These are phyloP conservation scores for Operophtera brumata DNA, from an alignment of 2,888 invertebrate genomes.

Conservation along the genomic window DNA sequence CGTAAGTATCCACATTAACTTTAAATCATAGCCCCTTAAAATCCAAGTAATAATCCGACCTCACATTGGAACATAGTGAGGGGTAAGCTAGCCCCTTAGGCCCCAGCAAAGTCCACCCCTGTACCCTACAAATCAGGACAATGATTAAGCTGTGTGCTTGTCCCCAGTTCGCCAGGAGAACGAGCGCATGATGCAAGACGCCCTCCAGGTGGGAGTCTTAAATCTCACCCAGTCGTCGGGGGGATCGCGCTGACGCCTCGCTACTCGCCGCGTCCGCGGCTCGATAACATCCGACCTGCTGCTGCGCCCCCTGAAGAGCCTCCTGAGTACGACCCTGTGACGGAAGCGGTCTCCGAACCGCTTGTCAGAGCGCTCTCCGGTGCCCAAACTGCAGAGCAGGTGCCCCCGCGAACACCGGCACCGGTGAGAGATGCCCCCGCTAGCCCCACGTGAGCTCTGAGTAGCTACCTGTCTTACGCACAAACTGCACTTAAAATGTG, in stretches of 20 bases:
- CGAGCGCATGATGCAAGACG: slow-evolving; percentile 91
- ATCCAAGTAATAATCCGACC: slow-evolving; percentile 17
- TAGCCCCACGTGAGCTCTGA: slow-evolving; percentile 50
- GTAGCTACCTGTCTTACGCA: slow-evolving; percentile 30
- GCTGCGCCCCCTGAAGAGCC: slow-evolving; percentile 74
- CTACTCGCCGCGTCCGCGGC: slow-evolving; percentile 75
- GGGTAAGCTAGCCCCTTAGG: slow-evolving; percentile 18
- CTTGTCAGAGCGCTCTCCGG: slow-evolving; percentile 34
- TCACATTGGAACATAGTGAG: slow-evolving; percentile 23
- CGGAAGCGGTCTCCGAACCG: slow-evolving; percentile 37
- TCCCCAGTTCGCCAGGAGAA: slow-evolving; percentile 93
- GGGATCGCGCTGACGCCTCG: slow-evolving; percentile 79
- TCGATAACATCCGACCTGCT: slow-evolving; percentile 71
- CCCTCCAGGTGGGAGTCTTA: slow-evolving; percentile 82
- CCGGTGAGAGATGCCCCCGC: slow-evolving; percentile 26
- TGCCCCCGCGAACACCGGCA: slow-evolving; percentile 31
- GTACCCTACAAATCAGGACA: slow-evolving; percentile 30
- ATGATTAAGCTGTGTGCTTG: slow-evolving; percentile 67
- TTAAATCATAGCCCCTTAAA: slow-evolving; percentile 10
- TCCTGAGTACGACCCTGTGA: slow-evolving; percentile 49
- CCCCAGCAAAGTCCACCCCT: slow-evolving; percentile 40
- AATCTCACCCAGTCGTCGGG: slow-evolving; percentile 80
- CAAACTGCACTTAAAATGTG: slow-evolving; percentile 38
- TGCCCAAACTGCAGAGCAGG: slow-evolving; percentile 36
- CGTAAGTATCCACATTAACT: no score